Conservation (phyloP, 2,888 invertebrate genomes). For the Quadriops clusia region DNA sequence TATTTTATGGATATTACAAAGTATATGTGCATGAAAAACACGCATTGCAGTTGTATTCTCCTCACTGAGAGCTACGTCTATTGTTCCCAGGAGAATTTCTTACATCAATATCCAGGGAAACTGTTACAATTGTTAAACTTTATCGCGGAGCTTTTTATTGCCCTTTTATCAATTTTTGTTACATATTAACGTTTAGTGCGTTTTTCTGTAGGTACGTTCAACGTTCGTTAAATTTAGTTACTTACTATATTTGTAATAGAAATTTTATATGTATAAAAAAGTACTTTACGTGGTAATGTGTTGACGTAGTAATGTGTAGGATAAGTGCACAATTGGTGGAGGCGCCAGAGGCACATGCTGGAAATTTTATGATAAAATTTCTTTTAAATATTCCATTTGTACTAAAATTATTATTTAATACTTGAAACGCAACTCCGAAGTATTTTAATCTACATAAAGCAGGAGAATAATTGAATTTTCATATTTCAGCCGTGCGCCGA, state of each 20-base stretch:
- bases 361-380: not conserved
- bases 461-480: not conserved
- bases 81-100: constrained; percentile 27
- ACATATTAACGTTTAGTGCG: too few relatives aligned
- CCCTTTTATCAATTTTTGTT: too few relatives aligned
- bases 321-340: constrained; percentile 2
- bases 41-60: constrained; percentile 32
- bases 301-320: too few relatives aligned
- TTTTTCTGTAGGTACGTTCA: too few relatives aligned
- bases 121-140: constrained; percentile 24
- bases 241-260: too few relatives aligned
- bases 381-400: constrained; percentile 1
- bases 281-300: too few relatives aligned
- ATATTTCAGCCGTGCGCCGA: constrained; percentile 6
- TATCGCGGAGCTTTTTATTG: too few relatives aligned
- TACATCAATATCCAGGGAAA: constrained; percentile 31
- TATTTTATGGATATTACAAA: constrained; percentile 34
- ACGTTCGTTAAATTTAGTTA: too few relatives aligned
- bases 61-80: constrained; percentile 28
- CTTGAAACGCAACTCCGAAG: too few relatives aligned
- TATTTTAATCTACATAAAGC: too few relatives aligned
- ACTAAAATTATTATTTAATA: constrained; percentile 4
- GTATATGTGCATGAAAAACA: constrained; percentile 32
- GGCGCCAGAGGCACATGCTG: not conserved
- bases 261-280: too few relatives aligned